Evolutionary conservation across 1,140 invertebrate species (phyloP).

Genomic region (Drosophila parabipectinata): DNA sequence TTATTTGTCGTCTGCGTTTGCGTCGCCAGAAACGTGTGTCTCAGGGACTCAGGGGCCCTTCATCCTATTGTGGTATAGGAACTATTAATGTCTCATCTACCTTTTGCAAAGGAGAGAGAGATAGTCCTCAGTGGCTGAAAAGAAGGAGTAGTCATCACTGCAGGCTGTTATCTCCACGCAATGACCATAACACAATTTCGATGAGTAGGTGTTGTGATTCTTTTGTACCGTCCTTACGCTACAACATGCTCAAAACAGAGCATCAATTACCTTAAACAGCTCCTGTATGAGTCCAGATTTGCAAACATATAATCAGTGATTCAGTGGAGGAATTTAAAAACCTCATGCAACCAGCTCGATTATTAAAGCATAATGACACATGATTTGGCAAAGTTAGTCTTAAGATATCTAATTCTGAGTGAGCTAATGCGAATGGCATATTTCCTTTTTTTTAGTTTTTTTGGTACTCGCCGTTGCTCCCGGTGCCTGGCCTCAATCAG

Average conservation of each 20-base stretch:
- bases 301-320: slow-evolving; percentile 67
- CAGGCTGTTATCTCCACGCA: background rate
- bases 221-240: slow-evolving; percentile 18
- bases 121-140: slow-evolving; percentile 24
- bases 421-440: slow-evolving; percentile 10
- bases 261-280: slow-evolving; percentile 24
- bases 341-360: no score
- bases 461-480: slow-evolving; percentile 92
- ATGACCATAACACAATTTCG: slow-evolving; percentile 19
- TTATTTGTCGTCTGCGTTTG: slow-evolving; percentile 35
- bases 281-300: slow-evolving; percentile 34
- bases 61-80: slow-evolving; percentile 14
- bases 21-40: slow-evolving; percentile 5
- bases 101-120: slow-evolving; percentile 64
- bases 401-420: background rate
- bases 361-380: background rate
- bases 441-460: slow-evolving; percentile 87
- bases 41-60: slow-evolving; percentile 29
- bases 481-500: slow-evolving; percentile 95
- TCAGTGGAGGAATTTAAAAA: slow-evolving; percentile 9
- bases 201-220: slow-evolving; percentile 73
- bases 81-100: slow-evolving; percentile 71
- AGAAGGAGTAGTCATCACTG: background rate
- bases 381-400: background rate
- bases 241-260: background rate